Evolutionary conservation across 2,113 vertebrate genomes (phyloP), one percentile per base, ranked within the genome.

Genomic region (Lanius collurio): DNA sequence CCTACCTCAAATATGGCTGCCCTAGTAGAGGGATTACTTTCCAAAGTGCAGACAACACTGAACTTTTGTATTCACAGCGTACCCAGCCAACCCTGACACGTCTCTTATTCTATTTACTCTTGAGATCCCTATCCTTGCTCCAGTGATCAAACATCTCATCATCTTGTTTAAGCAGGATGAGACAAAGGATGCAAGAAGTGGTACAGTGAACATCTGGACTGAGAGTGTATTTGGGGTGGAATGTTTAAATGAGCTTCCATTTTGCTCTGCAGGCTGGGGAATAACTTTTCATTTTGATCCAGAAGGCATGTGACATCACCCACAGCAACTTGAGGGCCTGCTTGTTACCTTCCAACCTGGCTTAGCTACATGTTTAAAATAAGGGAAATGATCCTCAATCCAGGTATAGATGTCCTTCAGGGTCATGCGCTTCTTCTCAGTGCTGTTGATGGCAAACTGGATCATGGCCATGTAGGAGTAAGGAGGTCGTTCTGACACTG

Each of bases 401-500:
- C 99, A 99, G 33, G 97, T 98, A 59, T 99, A 99, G 97, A 99
- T 99, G 92, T 99, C 99, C 70, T 99, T 99, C 88, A 99, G 95
- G 9, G 99, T 99, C 99, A 99, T 99, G 90, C 97, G 98, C 92
- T 98, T 98, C 93, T 96, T 98, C 73, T 98, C 98, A 2, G 98
- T 98, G 92, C 99, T 99, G 97, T 99, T 99, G 97, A 99, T 99
- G 15, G 99, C 99, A 76, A 99, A 99, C 83, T 99, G 99, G 93
- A 99, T 99, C 99, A 99, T 99, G 84, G 98, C 99, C 99, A 99
- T 99, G 96, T 99, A 99, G 79, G 99, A 99, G 91, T 99, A 99
- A 0, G 99, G 99, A 1, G 99, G 99, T 85, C 99, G 97, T 93
- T 99, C 98, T 4, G 97, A 98, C 53, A 95, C 17, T 3, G 98